Percentiles rank a stretch among this genome's conserved stretches.
These are phyloP conservation scores for Metalampra italica DNA, from an alignment of 2,888 invertebrate species.

Conservation along the genomic window DNA sequence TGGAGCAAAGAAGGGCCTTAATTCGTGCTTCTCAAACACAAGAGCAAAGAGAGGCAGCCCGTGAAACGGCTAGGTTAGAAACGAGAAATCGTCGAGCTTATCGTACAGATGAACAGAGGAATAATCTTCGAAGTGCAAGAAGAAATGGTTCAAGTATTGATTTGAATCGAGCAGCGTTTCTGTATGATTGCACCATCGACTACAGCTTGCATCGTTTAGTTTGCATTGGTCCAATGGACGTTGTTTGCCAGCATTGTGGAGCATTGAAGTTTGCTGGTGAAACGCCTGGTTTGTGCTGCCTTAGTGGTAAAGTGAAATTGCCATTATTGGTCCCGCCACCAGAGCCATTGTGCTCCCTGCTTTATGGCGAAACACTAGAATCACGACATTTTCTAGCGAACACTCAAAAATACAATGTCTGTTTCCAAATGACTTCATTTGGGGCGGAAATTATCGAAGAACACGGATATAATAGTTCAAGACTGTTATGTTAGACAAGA, in stretches of 20 bases:
- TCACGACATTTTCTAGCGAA: slow-evolving; percentile 25
- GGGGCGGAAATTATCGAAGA: slow-evolving; percentile 23
- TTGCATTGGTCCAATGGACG: slow-evolving; percentile 17
- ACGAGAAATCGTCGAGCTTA: slow-evolving; percentile 9
- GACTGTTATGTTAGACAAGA: neutral
- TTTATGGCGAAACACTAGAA: slow-evolving; percentile 12
- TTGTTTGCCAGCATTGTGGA: slow-evolving; percentile 23
- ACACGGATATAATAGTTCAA: slow-evolving; percentile 16
- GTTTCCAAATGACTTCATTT: slow-evolving; percentile 37
- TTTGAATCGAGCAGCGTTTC: slow-evolving; percentile 5
- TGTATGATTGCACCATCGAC: slow-evolving; percentile 2
- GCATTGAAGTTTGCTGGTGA: slow-evolving; percentile 30
- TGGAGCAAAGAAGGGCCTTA: slow-evolving; percentile 1
- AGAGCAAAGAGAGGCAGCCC: slow-evolving; percentile 14
- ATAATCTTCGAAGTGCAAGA: slow-evolving; percentile 7
- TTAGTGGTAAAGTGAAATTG: slow-evolving; percentile 28
- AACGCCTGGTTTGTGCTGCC: slow-evolving; percentile 30
- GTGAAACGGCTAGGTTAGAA: slow-evolving; percentile 12
- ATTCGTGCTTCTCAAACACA: slow-evolving; percentile 13
- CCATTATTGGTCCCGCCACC: slow-evolving; percentile 17
- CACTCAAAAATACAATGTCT: slow-evolving; percentile 31
- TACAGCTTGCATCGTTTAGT: neutral
- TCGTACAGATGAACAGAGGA: slow-evolving; percentile 6
- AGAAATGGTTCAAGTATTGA: slow-evolving; percentile 8
- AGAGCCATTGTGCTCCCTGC: slow-evolving; percentile 13